A percentile compares a stretch with the other conserved stretches of the same genome.
Conservation (phyloP, 2,888 invertebrate species). For the Lacanobia wlatinum region DNA sequence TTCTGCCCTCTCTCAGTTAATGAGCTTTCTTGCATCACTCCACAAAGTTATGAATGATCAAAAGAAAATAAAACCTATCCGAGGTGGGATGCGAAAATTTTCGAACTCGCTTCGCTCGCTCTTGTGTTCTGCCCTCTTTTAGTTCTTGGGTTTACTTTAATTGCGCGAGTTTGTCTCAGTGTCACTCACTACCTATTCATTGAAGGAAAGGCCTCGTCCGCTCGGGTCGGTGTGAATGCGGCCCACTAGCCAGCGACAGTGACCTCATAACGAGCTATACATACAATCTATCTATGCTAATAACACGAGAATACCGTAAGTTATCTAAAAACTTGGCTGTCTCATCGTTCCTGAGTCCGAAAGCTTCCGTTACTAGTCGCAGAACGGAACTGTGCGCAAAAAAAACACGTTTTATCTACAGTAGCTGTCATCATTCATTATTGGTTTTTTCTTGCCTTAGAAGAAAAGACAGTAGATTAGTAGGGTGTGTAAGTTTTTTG, state of each 20-base stretch:
- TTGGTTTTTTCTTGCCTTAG: neutral
- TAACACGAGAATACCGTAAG: constrained; percentile 82
- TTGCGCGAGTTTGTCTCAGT: too few species aligned
- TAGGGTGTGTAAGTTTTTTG: constrained; percentile 2
- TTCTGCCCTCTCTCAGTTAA: too few species aligned
- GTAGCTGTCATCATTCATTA: neutral
- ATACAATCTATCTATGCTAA: constrained; percentile 59
- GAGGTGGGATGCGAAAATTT: too few species aligned
- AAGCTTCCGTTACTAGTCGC: constrained; percentile 55
- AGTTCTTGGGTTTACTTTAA: too few species aligned
- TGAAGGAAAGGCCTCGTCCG: neutral
- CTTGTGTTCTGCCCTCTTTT: too few species aligned
- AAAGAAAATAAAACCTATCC: too few species aligned
- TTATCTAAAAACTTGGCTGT: constrained; percentile 66
- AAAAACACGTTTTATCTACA: constrained; percentile 10
- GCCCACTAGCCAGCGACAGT: constrained; percentile 67
- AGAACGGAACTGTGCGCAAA: constrained; percentile 33
- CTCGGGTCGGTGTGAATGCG: constrained; percentile 69
- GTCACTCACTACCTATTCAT: too few species aligned
- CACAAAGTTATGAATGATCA: too few species aligned
- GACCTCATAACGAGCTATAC: constrained; percentile 71
- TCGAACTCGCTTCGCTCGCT: too few species aligned
- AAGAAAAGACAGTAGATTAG: neutral
- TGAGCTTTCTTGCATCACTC: too few species aligned
- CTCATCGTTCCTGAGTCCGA: constrained; percentile 47